These are phyloP conservation scores for Parauchenoglanis punctatus DNA, from an alignment of 2,797 vertebrate genomes.

Conservation along the genomic window DNA sequence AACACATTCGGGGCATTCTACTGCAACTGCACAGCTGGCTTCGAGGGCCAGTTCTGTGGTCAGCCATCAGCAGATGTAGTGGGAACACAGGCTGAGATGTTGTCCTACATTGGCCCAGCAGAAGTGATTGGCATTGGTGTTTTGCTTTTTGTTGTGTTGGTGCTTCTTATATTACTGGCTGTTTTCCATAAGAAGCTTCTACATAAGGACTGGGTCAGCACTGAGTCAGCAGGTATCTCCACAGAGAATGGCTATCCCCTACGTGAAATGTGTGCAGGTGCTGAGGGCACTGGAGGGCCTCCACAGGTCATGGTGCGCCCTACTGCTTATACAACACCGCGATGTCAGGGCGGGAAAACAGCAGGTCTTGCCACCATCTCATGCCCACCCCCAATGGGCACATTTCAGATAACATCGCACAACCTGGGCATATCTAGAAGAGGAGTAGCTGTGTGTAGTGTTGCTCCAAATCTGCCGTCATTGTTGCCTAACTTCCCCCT, in stretches of 20 bases:
- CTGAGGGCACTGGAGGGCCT: slow-evolving; percentile 70
- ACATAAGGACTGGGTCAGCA: slow-evolving; percentile 73
- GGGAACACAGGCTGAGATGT: slow-evolving; percentile 83
- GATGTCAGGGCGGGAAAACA: slow-evolving; percentile 59
- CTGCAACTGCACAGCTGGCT: slow-evolving; percentile 91
- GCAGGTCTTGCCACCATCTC: slow-evolving; percentile 24
- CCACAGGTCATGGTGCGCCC: slow-evolving; percentile 92
- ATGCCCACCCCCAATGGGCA: slow-evolving; percentile 78
- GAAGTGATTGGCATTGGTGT: slow-evolving; percentile 93
- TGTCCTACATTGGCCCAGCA: slow-evolving; percentile 91
- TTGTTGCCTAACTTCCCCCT: slow-evolving; percentile 82
- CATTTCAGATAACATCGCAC: slow-evolving; percentile 85
- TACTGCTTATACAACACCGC: slow-evolving; percentile 80
- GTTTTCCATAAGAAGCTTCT: slow-evolving; percentile 90
- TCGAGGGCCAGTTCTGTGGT: slow-evolving; percentile 84
- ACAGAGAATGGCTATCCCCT: slow-evolving; percentile 82
- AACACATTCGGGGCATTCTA: slow-evolving; percentile 89
- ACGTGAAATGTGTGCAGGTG: slow-evolving; percentile 67
- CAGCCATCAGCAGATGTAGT: slow-evolving; percentile 76
- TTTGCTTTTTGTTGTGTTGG: slow-evolving; percentile 86
- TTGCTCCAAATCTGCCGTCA: slow-evolving; percentile 88
- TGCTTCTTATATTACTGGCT: slow-evolving; percentile 85
- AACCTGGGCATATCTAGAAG: slow-evolving; percentile 79
- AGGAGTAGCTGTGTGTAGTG: slow-evolving; percentile 94
- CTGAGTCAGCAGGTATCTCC: slow-evolving; percentile 80